Evolutionary conservation across 1,140 invertebrate genomes (phyloP).

Genomic region (Lepidurus packardi): DNA sequence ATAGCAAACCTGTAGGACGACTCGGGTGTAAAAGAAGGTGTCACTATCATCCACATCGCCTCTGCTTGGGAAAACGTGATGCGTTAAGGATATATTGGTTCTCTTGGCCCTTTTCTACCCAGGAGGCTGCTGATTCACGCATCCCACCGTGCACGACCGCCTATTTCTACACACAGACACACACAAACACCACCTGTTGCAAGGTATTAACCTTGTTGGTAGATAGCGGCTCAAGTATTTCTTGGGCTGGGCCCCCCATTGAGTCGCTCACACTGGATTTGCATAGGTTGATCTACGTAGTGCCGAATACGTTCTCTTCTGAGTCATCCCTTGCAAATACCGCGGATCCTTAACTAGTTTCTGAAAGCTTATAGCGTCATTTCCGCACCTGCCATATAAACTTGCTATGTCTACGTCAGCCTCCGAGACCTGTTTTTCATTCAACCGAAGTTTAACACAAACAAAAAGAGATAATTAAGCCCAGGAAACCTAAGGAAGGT

Average conservation of each 20-base stretch:
- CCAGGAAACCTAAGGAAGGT: background rate
- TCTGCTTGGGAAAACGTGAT: background rate
- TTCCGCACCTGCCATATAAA: conserved; percentile 10
- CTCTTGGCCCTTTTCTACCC: background rate
- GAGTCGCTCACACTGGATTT: background rate
- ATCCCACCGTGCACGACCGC: background rate
- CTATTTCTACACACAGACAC: background rate
- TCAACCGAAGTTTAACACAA: background rate
- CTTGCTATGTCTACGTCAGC: no score
- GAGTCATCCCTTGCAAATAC: conserved; percentile 18
- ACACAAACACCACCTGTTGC: conserved; percentile 15
- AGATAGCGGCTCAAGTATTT: conserved; percentile 21
- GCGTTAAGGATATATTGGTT: background rate
- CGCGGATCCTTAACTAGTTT: background rate
- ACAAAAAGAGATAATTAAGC: conserved; percentile 1
- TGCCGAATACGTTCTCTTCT: background rate
- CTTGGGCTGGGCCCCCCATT: conserved; percentile 7
- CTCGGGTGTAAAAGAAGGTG: background rate
- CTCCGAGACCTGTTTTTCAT: no score
- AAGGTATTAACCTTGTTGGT: conserved; percentile 14
- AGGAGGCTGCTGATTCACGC: background rate
- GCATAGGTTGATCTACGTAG: conserved; percentile 17
- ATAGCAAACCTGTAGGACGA: background rate
- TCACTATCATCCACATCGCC: background rate
- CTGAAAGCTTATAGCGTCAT: conserved; percentile 4